A percentile compares a stretch with the other conserved stretches of the same genome.
Evolutionary conservation across 2,888 invertebrate genomes (phyloP).

Genomic region (Subacronicta megacephala): DNA sequence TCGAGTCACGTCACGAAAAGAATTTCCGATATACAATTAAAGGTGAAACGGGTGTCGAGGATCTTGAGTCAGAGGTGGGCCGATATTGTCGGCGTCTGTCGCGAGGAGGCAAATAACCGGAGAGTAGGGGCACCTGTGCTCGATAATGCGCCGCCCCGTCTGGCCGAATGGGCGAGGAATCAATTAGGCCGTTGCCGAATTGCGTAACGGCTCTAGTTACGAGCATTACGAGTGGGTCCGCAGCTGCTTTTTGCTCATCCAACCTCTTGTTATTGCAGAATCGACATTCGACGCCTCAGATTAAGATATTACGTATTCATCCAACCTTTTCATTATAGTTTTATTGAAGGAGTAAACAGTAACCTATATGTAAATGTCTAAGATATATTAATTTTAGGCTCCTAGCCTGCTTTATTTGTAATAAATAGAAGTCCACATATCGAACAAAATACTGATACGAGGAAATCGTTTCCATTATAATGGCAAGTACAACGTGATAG

Average conservation of each 20-base stretch:
- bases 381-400: no score
- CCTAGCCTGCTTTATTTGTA: no score
- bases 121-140: constrained; percentile 84
- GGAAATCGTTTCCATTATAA: constrained; percentile 1
- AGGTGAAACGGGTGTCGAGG: constrained; percentile 78
- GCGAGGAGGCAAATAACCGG: constrained; percentile 81
- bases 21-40: constrained; percentile 86
- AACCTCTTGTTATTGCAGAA: constrained; percentile 86
- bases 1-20: constrained; percentile 82
- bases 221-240: constrained; percentile 82
- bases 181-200: constrained; percentile 88
- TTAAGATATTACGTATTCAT: constrained; percentile 86
- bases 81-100: constrained; percentile 78
- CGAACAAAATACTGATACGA: not conserved
- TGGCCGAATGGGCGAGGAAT: constrained; percentile 87
- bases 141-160: constrained; percentile 87
- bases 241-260: constrained; percentile 88
- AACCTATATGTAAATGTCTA: constrained; percentile 22
- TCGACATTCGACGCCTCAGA: constrained; percentile 84
- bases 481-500: constrained; percentile 16
- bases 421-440: not conserved
- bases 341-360: constrained; percentile 64
- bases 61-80: constrained; percentile 75
- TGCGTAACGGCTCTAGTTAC: constrained; percentile 87
- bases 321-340: constrained; percentile 74